These are phyloP conservation scores for Nerophis ophidion DNA, from an alignment of 2,113 vertebrate genomes.

Conservation along the genomic window DNA sequence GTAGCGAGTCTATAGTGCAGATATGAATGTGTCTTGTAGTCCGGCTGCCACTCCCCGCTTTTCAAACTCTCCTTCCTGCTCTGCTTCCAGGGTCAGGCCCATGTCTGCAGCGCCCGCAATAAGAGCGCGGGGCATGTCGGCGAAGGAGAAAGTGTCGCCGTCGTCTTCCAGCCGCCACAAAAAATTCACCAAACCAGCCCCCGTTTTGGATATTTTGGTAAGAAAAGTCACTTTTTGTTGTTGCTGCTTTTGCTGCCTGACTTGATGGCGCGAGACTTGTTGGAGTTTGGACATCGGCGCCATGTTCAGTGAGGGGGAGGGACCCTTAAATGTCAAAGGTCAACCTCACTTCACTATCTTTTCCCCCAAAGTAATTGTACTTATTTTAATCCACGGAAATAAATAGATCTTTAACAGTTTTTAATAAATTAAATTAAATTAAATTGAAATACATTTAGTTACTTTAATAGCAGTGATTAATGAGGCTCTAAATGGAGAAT, in stretches of 20 bases:
- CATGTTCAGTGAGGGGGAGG: not conserved
- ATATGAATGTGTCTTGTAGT: slow-evolving; percentile 36
- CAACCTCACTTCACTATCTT: not conserved
- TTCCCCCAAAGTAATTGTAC: too few species aligned
- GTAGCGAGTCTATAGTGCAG: slow-evolving; percentile 47
- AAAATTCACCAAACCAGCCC: slow-evolving; percentile 13
- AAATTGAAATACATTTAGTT: not conserved
- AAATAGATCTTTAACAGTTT: too few species aligned
- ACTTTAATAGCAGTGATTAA: not conserved
- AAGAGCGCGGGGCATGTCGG: too few species aligned
- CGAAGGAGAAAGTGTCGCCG: too few species aligned
- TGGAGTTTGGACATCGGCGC: not conserved
- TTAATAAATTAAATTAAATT: too few species aligned
- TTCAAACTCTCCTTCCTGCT: slow-evolving; percentile 60
- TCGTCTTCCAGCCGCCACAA: not conserved
- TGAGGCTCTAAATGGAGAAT: too few species aligned
- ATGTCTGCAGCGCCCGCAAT: too few species aligned
- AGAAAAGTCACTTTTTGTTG: slow-evolving; percentile 24
- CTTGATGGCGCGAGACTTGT: not conserved
- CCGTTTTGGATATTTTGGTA: slow-evolving; percentile 38
- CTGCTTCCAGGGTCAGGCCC: slow-evolving; percentile 20
- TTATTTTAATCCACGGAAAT: too few species aligned
- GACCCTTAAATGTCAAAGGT: not conserved
- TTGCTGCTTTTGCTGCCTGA: not conserved
- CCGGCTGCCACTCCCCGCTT: slow-evolving; percentile 58